These are phyloP conservation scores for Conger conger DNA, from an alignment of 2,113 vertebrate species.

Conservation along the genomic window DNA sequence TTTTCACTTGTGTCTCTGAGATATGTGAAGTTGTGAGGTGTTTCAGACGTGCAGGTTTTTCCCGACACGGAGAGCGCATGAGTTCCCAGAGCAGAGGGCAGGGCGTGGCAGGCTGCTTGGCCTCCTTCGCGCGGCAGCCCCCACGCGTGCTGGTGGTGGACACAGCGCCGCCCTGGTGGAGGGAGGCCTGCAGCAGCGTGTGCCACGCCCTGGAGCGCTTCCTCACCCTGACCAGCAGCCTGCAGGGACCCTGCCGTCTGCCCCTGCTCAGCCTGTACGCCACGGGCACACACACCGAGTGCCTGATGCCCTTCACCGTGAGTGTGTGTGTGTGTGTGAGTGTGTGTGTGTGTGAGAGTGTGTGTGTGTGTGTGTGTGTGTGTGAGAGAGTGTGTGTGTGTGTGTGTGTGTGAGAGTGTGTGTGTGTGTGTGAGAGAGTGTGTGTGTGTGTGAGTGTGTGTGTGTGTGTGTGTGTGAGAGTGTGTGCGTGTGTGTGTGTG, in stretches of 20 bases:
- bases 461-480: too few relatives aligned
- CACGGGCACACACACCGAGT: constrained; percentile 81
- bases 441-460: too few relatives aligned
- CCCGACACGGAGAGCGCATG: constrained; percentile 42
- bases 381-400: not conserved
- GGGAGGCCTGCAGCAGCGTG: constrained; percentile 66
- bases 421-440: too few relatives aligned
- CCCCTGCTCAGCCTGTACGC: constrained; percentile 85
- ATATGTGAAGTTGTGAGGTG: too few relatives aligned
- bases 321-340: constrained; percentile 24
- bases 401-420: too few relatives aligned
- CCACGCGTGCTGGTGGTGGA: constrained; percentile 80
- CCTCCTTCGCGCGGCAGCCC: constrained; percentile 65
- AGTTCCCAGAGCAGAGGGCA: constrained; percentile 51
- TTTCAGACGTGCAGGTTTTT: not conserved
- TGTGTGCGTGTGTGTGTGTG: too few relatives aligned
- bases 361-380: not conserved
- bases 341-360: not conserved
- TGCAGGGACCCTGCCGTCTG: constrained; percentile 79
- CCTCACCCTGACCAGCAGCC: constrained; percentile 76
- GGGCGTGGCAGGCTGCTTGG: constrained; percentile 45
- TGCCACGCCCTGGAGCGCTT: constrained; percentile 86
- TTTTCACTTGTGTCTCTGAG: not conserved
- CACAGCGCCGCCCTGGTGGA: constrained; percentile 75
- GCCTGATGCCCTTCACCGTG: constrained; percentile 89